Evolutionary conservation across 2,113 vertebrate genomes (phyloP).

Genomic region (Patagioenas fasciata): DNA sequence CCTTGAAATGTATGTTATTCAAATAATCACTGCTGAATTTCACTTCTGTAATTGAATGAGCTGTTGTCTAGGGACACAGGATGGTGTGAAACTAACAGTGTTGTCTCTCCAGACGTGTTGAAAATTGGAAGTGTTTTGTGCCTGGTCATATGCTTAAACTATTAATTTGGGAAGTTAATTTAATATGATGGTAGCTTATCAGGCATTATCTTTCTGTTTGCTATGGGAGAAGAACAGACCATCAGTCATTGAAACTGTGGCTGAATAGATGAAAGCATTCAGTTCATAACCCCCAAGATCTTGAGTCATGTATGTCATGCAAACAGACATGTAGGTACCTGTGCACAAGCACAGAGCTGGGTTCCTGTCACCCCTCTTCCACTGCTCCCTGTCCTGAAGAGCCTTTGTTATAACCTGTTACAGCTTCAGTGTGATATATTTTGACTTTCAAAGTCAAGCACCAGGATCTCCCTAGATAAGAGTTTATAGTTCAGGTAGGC

Average conservation of each 20-base stretch:
- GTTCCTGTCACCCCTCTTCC: neutral
- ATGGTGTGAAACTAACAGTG: neutral
- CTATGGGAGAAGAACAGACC: neutral
- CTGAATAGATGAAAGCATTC: neutral
- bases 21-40: neutral
- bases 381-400: neutral
- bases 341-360: accelerated
- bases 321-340: neutral
- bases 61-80: neutral
- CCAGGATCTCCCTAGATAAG: neutral
- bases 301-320: neutral
- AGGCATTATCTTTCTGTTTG: neutral
- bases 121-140: neutral
- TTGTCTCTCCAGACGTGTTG: neutral
- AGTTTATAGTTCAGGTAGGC: neutral
- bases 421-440: neutral
- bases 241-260: neutral
- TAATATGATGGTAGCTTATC: neutral
- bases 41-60: neutral
- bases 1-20: neutral
- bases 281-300: neutral
- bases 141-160: neutral
- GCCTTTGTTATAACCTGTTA: neutral
- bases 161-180: neutral
- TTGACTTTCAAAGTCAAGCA: neutral